Percentiles rank a stretch among this genome's conserved stretches.
Evolutionary conservation across 2,797 vertebrate genomes (phyloP).

Genomic region (Hephaestus fuliginosus): DNA sequence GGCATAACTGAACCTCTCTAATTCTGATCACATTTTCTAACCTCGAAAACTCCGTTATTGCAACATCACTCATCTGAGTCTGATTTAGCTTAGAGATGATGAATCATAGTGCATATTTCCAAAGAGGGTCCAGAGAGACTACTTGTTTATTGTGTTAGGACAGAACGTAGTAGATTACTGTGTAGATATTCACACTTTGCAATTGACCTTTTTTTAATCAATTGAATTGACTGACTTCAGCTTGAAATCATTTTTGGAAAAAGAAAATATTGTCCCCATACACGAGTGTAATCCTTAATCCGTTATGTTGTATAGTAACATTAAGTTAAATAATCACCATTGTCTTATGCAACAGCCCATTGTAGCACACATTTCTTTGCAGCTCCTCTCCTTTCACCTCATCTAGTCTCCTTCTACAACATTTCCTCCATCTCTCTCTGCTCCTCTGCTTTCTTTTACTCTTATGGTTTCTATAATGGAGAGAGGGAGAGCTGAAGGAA

Average conservation of each 20-base stretch:
- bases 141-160: neutral
- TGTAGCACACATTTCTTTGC: neutral
- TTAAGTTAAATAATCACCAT: constrained; percentile 1
- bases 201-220: neutral
- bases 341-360: constrained; percentile 29
- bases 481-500: constrained; percentile 15
- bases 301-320: neutral
- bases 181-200: neutral
- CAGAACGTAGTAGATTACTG: neutral
- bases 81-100: constrained; percentile 14
- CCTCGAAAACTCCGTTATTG: constrained; percentile 25
- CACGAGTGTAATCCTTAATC: neutral
- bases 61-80: constrained; percentile 16
- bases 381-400: constrained; percentile 18
- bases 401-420: constrained; percentile 17
- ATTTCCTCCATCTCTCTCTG: neutral
- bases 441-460: constrained; percentile 8
- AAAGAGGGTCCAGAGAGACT: neutral
- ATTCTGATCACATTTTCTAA: constrained; percentile 1
- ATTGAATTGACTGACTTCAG: neutral
- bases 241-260: neutral
- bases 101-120: neutral
- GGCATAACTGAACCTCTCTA: neutral
- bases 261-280: neutral
- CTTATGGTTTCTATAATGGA: constrained; percentile 11